Evolutionary conservation across 2,888 invertebrate species (phyloP), one percentile per base, ranked within the genome.

Genomic region (Coronaproctus castanopsis): DNA sequence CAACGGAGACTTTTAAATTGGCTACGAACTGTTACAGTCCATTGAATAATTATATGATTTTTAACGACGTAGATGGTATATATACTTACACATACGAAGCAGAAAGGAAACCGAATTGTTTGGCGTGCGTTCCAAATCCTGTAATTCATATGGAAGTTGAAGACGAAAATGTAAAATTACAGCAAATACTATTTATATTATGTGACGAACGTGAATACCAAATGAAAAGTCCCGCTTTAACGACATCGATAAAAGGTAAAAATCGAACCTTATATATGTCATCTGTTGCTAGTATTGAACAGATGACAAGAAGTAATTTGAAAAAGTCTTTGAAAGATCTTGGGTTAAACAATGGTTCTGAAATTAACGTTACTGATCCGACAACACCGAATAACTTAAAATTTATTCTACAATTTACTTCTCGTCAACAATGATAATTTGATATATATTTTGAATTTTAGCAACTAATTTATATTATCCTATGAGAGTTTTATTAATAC

Each of bases 1-100:
- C 93, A 2, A 87, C 91, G 18, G 98, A 98, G 78, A 93, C 91
- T 1, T 95, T 98, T 68, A 98, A 98, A 76, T 71, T 98, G 61
- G 93, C 93, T 1, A 89, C 95, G 24, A 92, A 88, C 65, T 92
- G 92, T 68, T 88, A 87, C 65, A 79, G 83, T 1, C 84, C 85
- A 49, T 79, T 98, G 73, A 87, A 91, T 70, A 98, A 98, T 74
- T 98, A 96, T 70, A 83, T 96, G 82, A 90, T 96, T 61, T 85
- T 98, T 68, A 96, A 93, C 70, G 90, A 97, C 75, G 78, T 87
- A 0, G 93, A 95, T 68, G 97, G 97, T 1, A 87, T 97, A 48
- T 97, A 96, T 70, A 88, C 92, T 0, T 93, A 92, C 69, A 91
- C 93, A 1, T 97, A 92, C 70, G 85, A 86, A 71, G 89, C 93